phyloP scores from a whole-genome alignment of 2,888 invertebrate genomes.

The Pterostichus niger region DNA sequence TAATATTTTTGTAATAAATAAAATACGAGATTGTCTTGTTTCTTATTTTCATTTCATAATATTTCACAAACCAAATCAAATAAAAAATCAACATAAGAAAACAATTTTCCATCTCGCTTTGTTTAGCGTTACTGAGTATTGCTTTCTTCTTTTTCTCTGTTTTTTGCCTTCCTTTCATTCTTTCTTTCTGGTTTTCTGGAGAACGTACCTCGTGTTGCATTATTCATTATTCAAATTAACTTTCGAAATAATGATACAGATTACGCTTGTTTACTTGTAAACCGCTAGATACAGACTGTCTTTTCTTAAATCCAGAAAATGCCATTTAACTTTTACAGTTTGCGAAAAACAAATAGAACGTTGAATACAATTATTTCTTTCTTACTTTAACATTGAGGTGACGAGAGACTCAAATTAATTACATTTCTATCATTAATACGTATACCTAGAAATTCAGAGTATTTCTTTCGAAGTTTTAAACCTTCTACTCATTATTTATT shows the following conservation, averaged over 20 bases:
- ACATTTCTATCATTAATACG: too few relatives aligned
- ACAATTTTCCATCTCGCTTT: constrained; percentile 45
- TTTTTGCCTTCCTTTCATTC: constrained; percentile 39
- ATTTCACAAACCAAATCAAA: constrained; percentile 50
- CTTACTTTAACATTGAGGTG: too few relatives aligned
- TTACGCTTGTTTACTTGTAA: constrained; percentile 59
- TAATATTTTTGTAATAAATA: constrained; percentile 8
- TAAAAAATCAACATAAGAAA: constrained; percentile 52
- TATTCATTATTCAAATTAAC: constrained; percentile 67
- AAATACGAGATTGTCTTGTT: constrained; percentile 4
- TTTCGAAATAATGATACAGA: constrained; percentile 65
- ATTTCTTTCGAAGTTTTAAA: too few relatives aligned
- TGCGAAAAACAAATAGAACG: too few relatives aligned
- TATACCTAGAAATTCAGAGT: too few relatives aligned
- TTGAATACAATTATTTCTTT: too few relatives aligned
- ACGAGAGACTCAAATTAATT: too few relatives aligned
- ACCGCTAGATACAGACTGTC: constrained; percentile 30
- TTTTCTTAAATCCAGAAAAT: constrained; percentile 36
- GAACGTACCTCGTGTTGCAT: constrained; percentile 50
- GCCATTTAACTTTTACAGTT: constrained; percentile 8
- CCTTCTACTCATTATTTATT: too few relatives aligned
- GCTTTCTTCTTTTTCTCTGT: constrained; percentile 38
- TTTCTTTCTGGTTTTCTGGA: constrained; percentile 48
- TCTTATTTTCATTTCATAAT: constrained; percentile 37
- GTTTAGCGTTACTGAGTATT: constrained; percentile 6